These are phyloP conservation scores for Tyrannus savana DNA, from an alignment of 2,113 vertebrate genomes.

Conservation along the genomic window DNA sequence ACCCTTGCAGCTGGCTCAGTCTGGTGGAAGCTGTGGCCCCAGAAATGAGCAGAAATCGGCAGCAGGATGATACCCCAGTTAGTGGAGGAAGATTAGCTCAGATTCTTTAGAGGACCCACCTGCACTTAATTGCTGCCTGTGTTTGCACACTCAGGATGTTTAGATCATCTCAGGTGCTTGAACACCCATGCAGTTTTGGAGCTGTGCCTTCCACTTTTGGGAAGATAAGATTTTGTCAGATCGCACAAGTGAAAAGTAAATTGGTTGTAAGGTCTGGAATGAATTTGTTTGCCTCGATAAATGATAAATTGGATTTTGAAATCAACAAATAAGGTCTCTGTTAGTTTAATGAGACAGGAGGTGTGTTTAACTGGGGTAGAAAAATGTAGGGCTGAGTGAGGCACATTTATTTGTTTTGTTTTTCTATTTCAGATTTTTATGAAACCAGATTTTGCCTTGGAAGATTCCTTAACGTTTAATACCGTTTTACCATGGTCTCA, in stretches of 20 bases:
- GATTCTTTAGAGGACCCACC: neutral
- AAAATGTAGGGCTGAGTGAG: neutral
- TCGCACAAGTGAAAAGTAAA: neutral
- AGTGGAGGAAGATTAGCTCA: neutral
- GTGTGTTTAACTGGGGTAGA: neutral
- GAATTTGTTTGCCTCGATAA: neutral
- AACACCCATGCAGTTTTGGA: neutral
- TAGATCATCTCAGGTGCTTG: neutral
- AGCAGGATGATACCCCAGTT: neutral
- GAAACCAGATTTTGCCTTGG: constrained; percentile 97
- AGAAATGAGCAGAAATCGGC: neutral
- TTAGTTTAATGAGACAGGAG: neutral
- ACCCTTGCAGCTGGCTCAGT: neutral
- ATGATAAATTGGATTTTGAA: neutral
- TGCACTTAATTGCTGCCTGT: neutral
- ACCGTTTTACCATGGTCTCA: constrained; percentile 97
- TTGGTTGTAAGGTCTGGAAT: neutral
- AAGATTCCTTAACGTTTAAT: constrained; percentile 92
- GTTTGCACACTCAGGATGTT: neutral
- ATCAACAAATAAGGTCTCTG: neutral
- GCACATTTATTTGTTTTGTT: constrained; percentile 41
- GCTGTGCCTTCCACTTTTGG: neutral
- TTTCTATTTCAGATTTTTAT: constrained; percentile 89
- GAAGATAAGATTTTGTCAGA: neutral
- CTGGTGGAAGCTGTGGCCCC: neutral